Conservation (phyloP, 2,888 invertebrate genomes). For the Xiphydria camelus region DNA sequence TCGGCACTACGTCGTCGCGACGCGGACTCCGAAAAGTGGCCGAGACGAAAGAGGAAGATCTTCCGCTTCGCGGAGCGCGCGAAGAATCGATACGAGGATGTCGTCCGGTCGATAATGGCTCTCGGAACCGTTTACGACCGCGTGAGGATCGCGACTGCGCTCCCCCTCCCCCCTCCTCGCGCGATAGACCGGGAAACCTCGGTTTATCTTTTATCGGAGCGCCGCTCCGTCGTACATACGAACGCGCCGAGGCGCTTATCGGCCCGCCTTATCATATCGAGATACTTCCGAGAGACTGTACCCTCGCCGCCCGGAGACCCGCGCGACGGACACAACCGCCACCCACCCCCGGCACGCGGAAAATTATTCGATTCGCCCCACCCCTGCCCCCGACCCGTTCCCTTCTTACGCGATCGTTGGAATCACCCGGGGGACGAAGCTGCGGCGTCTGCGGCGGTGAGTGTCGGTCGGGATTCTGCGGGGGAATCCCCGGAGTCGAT, state of each 20-base stretch:
- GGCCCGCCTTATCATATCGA: slow-evolving; percentile 26
- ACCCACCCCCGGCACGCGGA: too few species aligned
- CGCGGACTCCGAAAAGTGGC: too few species aligned
- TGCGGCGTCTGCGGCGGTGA: slow-evolving; percentile 1
- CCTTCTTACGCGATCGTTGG: slow-evolving; percentile 45
- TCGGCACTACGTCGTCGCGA: too few species aligned
- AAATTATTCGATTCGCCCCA: too few species aligned
- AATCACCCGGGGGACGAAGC: slow-evolving; percentile 38
- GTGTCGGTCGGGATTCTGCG: too few species aligned
- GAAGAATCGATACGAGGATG: too few species aligned
- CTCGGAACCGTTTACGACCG: too few species aligned
- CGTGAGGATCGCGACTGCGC: too few species aligned
- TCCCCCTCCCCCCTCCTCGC: neutral
- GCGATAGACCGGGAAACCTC: slow-evolving; percentile 4
- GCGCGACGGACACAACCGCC: neutral
- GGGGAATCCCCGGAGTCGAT: slow-evolving; percentile 4
- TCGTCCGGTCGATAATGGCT: too few species aligned
- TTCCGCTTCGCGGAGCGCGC: too few species aligned
- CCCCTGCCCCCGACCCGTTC: neutral
- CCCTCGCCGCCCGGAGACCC: neutral
- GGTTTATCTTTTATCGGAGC: slow-evolving; percentile 2
- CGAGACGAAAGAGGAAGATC: too few species aligned
- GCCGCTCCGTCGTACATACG: neutral
- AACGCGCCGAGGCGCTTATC: slow-evolving; percentile 22
- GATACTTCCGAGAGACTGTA: slow-evolving; percentile 12